A percentile compares a stretch with the other conserved stretches of the same genome.
Evolutionary conservation across 2,797 vertebrate species (phyloP).

Genomic region (Euphonia xanthogaster): DNA sequence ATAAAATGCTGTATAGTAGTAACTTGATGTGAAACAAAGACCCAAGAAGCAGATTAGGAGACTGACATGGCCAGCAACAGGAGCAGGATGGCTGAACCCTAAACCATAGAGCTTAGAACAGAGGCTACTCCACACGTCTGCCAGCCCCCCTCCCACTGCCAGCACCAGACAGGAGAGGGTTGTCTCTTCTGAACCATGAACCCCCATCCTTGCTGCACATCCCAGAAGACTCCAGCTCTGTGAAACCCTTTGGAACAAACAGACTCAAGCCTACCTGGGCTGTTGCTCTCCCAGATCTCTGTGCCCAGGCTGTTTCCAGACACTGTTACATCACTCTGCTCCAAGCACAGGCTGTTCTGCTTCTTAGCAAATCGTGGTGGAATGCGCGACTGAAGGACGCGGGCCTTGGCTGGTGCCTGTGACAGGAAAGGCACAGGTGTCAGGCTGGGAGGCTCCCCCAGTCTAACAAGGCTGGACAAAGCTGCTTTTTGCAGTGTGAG

Average conservation of each 20-base stretch:
- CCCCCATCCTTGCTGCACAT: background rate
- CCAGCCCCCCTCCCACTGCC: background rate
- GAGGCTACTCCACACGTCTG: background rate
- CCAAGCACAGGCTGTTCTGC: constrained; percentile 87
- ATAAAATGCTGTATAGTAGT: background rate
- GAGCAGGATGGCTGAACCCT: background rate
- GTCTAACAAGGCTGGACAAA: background rate
- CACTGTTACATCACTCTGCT: constrained; percentile 85
- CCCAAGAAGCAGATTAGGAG: background rate
- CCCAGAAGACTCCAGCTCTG: background rate
- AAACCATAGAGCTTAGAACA: background rate
- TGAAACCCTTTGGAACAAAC: background rate
- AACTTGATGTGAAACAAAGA: background rate
- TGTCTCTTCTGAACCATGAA: fast-evolving
- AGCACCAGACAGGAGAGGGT: background rate
- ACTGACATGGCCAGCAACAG: background rate
- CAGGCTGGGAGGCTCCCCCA: background rate
- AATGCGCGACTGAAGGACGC: constrained; percentile 89
- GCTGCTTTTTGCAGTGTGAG: background rate
- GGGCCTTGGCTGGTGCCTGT: constrained; percentile 86
- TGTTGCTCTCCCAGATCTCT: constrained; percentile 97
- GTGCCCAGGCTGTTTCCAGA: constrained; percentile 91
- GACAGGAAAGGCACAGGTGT: background rate
- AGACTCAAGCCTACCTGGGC: constrained; percentile 78
- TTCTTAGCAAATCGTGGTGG: constrained; percentile 98